These are phyloP conservation scores for Tanypteryx hageni DNA, from an alignment of 2,888 invertebrate species.

Conservation along the genomic window DNA sequence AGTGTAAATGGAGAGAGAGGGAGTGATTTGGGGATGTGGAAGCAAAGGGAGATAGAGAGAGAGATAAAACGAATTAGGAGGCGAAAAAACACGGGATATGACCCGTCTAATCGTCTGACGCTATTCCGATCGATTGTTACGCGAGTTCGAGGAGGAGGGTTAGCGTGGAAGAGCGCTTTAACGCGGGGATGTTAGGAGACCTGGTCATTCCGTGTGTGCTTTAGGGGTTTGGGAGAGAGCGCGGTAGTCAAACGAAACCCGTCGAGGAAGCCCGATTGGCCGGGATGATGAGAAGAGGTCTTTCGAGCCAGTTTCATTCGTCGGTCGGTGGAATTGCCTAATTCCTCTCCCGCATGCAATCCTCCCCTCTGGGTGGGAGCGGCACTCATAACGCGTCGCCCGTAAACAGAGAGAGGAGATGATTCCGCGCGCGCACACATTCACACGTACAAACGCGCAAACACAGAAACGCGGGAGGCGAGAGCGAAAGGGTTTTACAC, in stretches of 20 bases:
- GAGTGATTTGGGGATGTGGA: too few relatives aligned
- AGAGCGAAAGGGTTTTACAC: conserved; percentile 20
- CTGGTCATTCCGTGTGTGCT: not conserved
- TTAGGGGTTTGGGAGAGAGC: not conserved
- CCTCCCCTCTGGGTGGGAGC: too few relatives aligned
- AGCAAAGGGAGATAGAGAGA: too few relatives aligned
- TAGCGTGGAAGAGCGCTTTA: not conserved
- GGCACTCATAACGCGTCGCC: too few relatives aligned
- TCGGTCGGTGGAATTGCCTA: not conserved
- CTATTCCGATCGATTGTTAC: too few relatives aligned
- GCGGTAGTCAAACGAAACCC: not conserved
- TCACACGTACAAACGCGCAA: too few relatives aligned
- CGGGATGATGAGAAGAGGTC: not conserved
- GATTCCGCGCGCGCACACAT: too few relatives aligned
- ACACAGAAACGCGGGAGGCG: not conserved
- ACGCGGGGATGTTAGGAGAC: not conserved
- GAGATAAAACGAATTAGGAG: too few relatives aligned
- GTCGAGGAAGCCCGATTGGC: not conserved
- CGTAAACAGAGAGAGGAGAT: too few relatives aligned
- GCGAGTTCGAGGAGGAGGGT: not conserved
- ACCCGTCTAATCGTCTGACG: too few relatives aligned
- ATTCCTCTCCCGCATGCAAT: not conserved
- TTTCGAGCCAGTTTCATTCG: not conserved
- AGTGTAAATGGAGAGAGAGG: too few relatives aligned
- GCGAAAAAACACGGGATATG: too few relatives aligned